These are phyloP conservation scores for Lepisosteus oculatus DNA, from an alignment of 2,113 vertebrate genomes.

Conservation along the genomic window DNA sequence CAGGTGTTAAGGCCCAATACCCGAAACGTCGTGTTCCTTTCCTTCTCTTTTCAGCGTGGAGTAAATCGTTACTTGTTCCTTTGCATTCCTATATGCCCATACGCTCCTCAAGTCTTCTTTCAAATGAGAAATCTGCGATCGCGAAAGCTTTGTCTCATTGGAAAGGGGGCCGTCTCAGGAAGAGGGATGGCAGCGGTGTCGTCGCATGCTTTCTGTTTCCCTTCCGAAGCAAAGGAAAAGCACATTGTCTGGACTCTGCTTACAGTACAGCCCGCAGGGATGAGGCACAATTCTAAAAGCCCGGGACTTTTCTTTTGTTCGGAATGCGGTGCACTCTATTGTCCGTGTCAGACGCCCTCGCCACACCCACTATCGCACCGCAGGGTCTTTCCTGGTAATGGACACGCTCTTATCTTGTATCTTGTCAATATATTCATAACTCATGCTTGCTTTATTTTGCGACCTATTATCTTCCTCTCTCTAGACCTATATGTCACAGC, in stretches of 20 bases:
- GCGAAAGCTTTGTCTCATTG: too few species aligned
- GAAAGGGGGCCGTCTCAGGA: background rate
- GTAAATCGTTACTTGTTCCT: too few species aligned
- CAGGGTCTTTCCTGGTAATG: slow-evolving; percentile 41
- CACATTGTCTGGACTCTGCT: slow-evolving; percentile 10
- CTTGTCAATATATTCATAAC: slow-evolving; percentile 43
- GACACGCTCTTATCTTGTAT: slow-evolving; percentile 30
- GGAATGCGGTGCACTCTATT: slow-evolving; percentile 31
- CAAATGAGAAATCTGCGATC: too few species aligned
- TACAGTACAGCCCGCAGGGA: slow-evolving; percentile 11
- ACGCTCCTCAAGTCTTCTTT: too few species aligned
- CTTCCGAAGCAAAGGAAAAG: background rate
- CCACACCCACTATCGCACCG: slow-evolving; percentile 32
- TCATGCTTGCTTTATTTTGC: slow-evolving; percentile 39
- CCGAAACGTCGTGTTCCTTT: too few species aligned
- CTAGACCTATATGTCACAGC: slow-evolving; percentile 22
- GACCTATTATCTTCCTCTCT: slow-evolving; percentile 30
- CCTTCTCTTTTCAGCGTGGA: too few species aligned
- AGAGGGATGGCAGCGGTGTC: background rate
- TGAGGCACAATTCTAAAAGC: slow-evolving; percentile 18
- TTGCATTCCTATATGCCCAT: too few species aligned
- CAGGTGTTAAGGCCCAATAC: too few species aligned
- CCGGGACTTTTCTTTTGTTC: slow-evolving; percentile 31
- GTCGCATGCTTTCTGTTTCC: background rate
- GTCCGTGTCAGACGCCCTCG: slow-evolving; percentile 14